Evolutionary conservation across 2,113 vertebrate genomes (phyloP).

Genomic region (Brachirus orientalis): DNA sequence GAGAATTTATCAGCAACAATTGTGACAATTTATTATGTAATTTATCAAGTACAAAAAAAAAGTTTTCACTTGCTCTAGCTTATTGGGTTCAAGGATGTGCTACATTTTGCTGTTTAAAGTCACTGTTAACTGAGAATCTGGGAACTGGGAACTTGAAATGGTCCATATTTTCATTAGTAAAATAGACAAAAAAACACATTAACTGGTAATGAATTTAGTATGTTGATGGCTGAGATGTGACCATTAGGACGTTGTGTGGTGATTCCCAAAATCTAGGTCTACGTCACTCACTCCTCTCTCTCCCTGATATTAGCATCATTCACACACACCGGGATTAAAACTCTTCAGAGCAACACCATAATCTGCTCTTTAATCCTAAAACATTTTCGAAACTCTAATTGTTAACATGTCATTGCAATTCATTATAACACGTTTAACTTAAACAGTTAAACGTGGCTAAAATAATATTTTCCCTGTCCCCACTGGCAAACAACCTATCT

Average conservation of each 20-base stretch:
- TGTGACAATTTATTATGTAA: background rate
- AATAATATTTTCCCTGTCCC: no score
- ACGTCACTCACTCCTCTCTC: background rate
- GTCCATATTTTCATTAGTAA: no score
- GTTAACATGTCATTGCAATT: conserved; percentile 13
- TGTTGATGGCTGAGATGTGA: no score
- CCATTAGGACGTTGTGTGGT: no score
- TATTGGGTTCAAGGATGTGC: background rate
- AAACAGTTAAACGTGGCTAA: no score
- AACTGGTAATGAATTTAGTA: no score
- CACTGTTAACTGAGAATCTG: background rate
- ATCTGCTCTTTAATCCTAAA: conserved; percentile 55
- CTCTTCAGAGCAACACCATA: conserved; percentile 33
- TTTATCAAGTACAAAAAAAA: background rate
- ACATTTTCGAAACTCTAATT: conserved; percentile 44
- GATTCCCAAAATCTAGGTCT: no score
- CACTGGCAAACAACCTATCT: no score
- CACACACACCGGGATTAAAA: conserved; percentile 57
- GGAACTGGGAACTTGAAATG: no score
- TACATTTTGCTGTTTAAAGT: background rate
- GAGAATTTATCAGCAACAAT: background rate
- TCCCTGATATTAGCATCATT: conserved; percentile 3
- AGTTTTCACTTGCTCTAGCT: background rate
- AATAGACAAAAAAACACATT: no score
- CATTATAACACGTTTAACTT: no score